Percentiles rank a stretch among this genome's conserved stretches.
Conservation (phyloP, 2,797 vertebrate species). For the Furcifer pardalis region DNA sequence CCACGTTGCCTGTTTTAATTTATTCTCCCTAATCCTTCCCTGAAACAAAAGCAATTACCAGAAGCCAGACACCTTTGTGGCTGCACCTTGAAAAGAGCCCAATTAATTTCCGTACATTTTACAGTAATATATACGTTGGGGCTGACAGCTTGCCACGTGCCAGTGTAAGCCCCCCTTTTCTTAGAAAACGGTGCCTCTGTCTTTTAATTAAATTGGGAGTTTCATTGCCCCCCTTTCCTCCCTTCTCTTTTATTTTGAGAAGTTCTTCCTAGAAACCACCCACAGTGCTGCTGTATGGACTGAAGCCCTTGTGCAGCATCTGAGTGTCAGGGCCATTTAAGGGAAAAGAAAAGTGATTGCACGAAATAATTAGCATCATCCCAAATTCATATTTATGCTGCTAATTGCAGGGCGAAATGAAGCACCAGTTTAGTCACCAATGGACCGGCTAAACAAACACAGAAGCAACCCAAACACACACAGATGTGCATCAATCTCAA, state of each 20-base stretch:
- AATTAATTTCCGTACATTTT: constrained; percentile 71
- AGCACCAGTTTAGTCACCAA: constrained; percentile 54
- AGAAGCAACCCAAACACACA: constrained; percentile 53
- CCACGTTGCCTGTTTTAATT: constrained; percentile 58
- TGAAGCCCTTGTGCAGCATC: constrained; percentile 41
- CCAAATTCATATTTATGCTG: constrained; percentile 69
- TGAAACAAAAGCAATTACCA: constrained; percentile 61
- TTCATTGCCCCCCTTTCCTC: constrained; percentile 40
- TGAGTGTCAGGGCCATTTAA: constrained; percentile 30
- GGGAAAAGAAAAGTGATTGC: constrained; percentile 6
- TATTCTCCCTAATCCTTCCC: constrained; percentile 36
- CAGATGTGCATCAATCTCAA: constrained; percentile 65
- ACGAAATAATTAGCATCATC: constrained; percentile 47
- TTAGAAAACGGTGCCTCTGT: constrained; percentile 62
- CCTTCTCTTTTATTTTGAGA: constrained; percentile 51
- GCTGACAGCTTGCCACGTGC: constrained; percentile 31
- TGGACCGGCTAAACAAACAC: constrained; percentile 72
- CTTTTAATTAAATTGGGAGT: constrained; percentile 73
- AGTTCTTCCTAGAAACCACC: constrained; percentile 62
- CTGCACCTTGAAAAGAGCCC: constrained; percentile 67
- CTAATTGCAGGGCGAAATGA: constrained; percentile 67
- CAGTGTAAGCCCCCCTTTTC: not conserved
- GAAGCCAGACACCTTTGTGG: constrained; percentile 59
- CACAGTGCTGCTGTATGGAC: constrained; percentile 36
- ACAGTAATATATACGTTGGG: constrained; percentile 69